Evolutionary conservation across 2,797 vertebrate species (phyloP), one percentile per base, ranked within the genome.

Genomic region (Chiropotes sagulatus): DNA sequence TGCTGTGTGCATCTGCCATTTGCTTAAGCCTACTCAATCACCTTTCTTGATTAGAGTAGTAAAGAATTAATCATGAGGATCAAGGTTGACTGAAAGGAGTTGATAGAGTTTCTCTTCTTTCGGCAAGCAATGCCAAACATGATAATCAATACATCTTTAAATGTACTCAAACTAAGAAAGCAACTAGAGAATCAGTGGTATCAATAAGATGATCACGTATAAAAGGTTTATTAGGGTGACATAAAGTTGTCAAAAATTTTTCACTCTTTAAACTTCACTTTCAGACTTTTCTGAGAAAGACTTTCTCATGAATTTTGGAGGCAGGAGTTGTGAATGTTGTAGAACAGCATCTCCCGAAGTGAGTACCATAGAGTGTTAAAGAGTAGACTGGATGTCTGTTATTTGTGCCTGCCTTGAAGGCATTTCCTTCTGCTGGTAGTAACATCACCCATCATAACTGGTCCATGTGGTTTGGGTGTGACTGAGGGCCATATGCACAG

Each of bases 31-130:
- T 79, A 81, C 85, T 97, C 73, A 92, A 78, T 96, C 96, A 41
- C 54, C 8, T 92, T 88, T 30, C 33, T 88, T 97, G 92, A 93
- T 93, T 97, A 93, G 89, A 90, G 92, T 86, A 96, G 90, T 97
- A 97, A 97, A 94, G 87, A 98, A 94, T 2, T 0, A 94, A 94
- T 97, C 84, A 64, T 36, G 64, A 95, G 36, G 15, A 76, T 48
- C 52, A 81, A 82, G 26, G 19, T 54, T 52, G 58, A 36, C 41
- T 41, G 58, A 50, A 95, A 96, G 70, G n/a, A 83, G 81, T 30
- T 57, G n/a, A 75, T 73, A 46, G 48, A 46, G 2, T 94, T 57
- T 67, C 7, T 50, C 84, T 90, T 76, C 44, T 81, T 96, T 83
- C 50, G 81, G 61, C 48, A 91, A 94, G 41, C 85, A 81, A 76